These are phyloP conservation scores for Synanthedon myopaeformis DNA, from an alignment of 2,888 invertebrate genomes.

Conservation along the genomic window DNA sequence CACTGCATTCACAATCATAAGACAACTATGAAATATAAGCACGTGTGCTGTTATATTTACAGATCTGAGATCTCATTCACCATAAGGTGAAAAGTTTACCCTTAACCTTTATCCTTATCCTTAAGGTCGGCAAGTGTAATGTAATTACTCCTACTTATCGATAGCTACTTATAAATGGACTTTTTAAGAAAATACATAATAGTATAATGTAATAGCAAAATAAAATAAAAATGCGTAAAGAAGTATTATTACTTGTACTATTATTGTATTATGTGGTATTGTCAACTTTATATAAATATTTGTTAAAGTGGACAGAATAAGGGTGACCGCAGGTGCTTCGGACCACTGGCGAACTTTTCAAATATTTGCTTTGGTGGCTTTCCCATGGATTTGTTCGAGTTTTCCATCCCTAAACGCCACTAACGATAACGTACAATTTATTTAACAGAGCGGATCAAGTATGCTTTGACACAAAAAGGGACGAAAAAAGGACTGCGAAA, in stretches of 20 bases:
- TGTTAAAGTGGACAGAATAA: constrained; percentile 41
- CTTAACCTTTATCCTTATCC: no score
- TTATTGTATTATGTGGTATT: constrained; percentile 4
- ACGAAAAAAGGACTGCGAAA: constrained; percentile 1
- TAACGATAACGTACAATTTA: constrained; percentile 54
- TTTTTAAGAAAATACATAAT: no score
- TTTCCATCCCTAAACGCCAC: constrained; percentile 39
- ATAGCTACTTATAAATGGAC: no score
- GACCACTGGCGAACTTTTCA: constrained; percentile 46
- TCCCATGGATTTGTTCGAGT: constrained; percentile 46
- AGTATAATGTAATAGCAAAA: neutral
- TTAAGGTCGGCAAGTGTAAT: no score
- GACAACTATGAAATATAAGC: no score
- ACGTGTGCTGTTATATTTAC: no score
- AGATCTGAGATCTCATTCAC: no score
- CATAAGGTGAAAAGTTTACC: no score
- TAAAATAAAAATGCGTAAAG: no score
- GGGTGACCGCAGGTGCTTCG: constrained; percentile 60
- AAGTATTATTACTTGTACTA: neutral
- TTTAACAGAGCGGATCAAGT: constrained; percentile 59
- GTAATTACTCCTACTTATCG: no score
- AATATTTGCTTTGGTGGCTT: constrained; percentile 62
- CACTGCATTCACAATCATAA: no score
- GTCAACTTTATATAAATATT: constrained; percentile 23
- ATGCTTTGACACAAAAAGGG: constrained; percentile 63